Percentiles rank a stretch among this genome's conserved stretches.
These are phyloP conservation scores for Casuarius casuarius DNA, from an alignment of 2,113 vertebrate species.

Conservation along the genomic window DNA sequence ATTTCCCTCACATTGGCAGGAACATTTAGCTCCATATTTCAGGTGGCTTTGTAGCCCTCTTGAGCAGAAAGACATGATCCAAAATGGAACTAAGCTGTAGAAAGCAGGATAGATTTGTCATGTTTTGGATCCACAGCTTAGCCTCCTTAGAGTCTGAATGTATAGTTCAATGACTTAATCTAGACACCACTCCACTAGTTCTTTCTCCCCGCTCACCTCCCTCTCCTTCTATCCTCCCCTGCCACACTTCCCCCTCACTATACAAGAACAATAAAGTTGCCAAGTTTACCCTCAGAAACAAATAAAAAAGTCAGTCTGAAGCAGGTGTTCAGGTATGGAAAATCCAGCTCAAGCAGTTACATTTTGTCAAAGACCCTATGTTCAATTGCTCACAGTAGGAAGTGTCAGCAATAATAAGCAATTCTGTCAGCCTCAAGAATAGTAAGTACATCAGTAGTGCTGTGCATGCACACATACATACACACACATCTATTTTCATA, in stretches of 20 bases:
- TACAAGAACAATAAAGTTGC: background rate
- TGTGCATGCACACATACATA: background rate
- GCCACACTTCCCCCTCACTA: background rate
- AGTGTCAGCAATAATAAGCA: background rate
- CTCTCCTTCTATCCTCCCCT: background rate
- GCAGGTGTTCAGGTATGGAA: background rate
- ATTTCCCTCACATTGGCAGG: background rate
- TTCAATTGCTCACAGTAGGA: background rate
- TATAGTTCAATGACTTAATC: background rate
- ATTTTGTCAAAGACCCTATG: background rate
- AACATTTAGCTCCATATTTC: background rate
- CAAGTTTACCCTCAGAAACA: background rate
- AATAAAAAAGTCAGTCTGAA: background rate
- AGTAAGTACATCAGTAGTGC: background rate
- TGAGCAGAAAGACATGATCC: background rate
- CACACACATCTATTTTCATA: slow-evolving; percentile 6
- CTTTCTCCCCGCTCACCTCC: background rate
- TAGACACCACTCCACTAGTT: background rate
- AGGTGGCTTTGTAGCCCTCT: background rate
- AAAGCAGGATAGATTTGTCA: background rate
- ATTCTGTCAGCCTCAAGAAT: background rate
- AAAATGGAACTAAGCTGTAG: background rate
- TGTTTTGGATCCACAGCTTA: background rate
- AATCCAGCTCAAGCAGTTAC: background rate
- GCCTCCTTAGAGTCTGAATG: background rate